phyloP scores from a whole-genome alignment of 2,797 vertebrate species.

The Eupleurogrammus muticus region DNA sequence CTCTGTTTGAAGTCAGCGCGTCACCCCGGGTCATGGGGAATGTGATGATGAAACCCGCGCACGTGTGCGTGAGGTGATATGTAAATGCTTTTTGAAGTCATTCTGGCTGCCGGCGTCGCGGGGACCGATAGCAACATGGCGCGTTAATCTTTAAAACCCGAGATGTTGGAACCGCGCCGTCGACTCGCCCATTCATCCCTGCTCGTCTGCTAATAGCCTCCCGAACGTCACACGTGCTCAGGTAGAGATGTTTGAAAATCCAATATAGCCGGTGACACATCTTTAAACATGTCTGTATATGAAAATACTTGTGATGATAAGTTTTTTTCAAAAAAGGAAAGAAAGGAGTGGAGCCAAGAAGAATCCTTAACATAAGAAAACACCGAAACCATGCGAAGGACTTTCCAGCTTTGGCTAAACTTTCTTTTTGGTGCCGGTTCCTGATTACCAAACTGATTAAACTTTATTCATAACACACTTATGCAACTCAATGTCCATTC shows the following conservation, averaged over 20 bases:
- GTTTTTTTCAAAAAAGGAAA: background rate
- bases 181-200: conserved; percentile 10
- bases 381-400: background rate
- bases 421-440: no score
- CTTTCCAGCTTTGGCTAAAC: background rate
- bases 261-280: background rate
- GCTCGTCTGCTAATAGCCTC: conserved; percentile 17
- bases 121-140: conserved; percentile 40
- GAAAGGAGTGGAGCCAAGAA: background rate
- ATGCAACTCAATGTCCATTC: no score
- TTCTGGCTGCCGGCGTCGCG: conserved; percentile 41
- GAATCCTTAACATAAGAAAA: background rate
- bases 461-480: no score
- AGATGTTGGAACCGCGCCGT: conserved; percentile 33
- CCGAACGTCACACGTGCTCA: conserved; percentile 18
- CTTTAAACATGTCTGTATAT: background rate
- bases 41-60: conserved; percentile 54
- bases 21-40: conserved; percentile 51
- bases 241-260: conserved; percentile 5
- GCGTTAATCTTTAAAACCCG: conserved; percentile 62
- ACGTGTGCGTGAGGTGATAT: conserved; percentile 40
- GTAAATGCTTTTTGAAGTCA: conserved; percentile 54
- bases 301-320: background rate
- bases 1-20: conserved; percentile 56
- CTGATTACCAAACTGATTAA: no score